These are phyloP conservation scores for Sterna hirundo DNA, from an alignment of 2,113 vertebrate species.

Conservation along the genomic window DNA sequence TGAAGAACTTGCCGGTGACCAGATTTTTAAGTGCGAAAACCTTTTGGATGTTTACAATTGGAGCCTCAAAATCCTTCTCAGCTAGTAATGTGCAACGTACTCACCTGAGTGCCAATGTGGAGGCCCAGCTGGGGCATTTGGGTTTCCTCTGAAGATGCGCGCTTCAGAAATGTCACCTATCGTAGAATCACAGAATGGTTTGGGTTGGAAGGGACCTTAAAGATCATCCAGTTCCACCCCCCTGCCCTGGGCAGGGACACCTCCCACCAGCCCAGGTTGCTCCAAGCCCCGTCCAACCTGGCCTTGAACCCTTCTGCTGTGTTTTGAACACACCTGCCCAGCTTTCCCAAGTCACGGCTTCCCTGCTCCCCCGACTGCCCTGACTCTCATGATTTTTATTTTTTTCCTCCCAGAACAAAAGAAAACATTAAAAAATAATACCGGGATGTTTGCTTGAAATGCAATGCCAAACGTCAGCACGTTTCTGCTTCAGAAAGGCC, in stretches of 20 bases:
- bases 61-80: background rate
- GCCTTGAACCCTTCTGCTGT: background rate
- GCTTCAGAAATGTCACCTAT: background rate
- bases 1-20: background rate
- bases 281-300: background rate
- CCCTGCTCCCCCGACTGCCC: accelerated
- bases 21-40: background rate
- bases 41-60: background rate
- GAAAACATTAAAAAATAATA: background rate
- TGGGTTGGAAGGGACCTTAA: background rate
- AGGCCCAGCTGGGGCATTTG: background rate
- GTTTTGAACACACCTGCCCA: background rate
- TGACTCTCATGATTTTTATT: background rate
- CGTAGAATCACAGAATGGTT: background rate
- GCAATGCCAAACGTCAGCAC: accelerated
- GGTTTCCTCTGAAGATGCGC: background rate
- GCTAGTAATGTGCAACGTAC: accelerated
- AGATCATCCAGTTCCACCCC: background rate
- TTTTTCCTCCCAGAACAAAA: background rate
- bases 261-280: background rate
- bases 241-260: background rate
- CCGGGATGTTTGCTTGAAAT: accelerated
- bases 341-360: background rate
- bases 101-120: background rate
- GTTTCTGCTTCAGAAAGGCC: background rate